Conservation (phyloP, 2,113 vertebrate genomes). For the Strix aluco region DNA sequence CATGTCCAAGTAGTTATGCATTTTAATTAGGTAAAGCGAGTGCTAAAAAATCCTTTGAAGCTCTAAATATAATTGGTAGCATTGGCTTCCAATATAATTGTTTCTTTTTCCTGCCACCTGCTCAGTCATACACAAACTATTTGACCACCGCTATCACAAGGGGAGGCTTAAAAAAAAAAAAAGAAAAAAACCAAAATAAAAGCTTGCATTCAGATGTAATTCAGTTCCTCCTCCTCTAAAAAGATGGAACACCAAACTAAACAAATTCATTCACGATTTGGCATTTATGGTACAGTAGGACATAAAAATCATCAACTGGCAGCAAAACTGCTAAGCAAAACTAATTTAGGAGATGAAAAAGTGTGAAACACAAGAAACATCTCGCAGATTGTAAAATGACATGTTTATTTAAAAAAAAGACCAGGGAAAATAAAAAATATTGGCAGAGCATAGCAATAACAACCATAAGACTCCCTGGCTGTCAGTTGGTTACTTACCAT, state of each 20-base stretch:
- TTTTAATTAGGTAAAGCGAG: neutral
- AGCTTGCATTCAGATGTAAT: neutral
- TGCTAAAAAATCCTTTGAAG: slow-evolving; percentile 1
- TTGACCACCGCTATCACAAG: neutral
- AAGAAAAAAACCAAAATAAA: neutral
- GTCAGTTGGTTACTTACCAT: neutral
- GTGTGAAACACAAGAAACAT: slow-evolving; percentile 10
- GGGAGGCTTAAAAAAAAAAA: neutral
- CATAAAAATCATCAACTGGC: slow-evolving; percentile 24
- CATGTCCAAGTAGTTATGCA: neutral
- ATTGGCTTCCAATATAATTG: neutral
- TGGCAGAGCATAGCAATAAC: neutral
- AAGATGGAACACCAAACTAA: neutral
- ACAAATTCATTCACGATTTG: slow-evolving; percentile 17
- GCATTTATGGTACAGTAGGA: neutral
- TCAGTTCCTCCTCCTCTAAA: neutral
- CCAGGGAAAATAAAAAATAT: neutral
- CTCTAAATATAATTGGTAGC: neutral
- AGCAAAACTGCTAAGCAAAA: slow-evolving; percentile 44
- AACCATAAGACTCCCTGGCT: neutral
- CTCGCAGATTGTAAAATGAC: slow-evolving; percentile 25
- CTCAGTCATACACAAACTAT: neutral
- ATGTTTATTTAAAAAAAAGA: neutral
- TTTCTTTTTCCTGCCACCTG: neutral
- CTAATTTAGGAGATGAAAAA: slow-evolving; percentile 22